Base-by-base conservation (phyloP, 1,140 invertebrate species). In the Polypedilum pembai region DNA sequence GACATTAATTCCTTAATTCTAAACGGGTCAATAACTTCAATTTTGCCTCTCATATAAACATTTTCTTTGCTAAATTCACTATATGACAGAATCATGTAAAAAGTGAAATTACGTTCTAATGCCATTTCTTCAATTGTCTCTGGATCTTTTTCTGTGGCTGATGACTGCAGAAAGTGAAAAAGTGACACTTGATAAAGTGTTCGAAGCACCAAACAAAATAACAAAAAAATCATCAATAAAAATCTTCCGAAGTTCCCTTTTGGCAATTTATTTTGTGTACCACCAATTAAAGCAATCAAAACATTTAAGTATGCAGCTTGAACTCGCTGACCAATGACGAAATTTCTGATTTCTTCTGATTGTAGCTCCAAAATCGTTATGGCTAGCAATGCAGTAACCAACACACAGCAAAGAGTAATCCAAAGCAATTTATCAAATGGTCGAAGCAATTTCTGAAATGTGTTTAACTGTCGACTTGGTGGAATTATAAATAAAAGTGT, bases 121-220 rank as follows among this genome's bases (percentile, higher is more conserved):
- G 45, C 45, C 45, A 56, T 56, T 56, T 56, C 45, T 3, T 56
- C 45, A 1, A 56, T 56, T 12, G 45, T 56, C n/a, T 56, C 12
- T 1, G 45, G 45, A n/a, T 56, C 45, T 15, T 56, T 56, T 15
- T 56, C 45, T 1, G 12, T 56, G 0, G 45, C 12, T 12, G 17
- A n/a, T 7, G 65, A 20, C 20, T 69, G 65, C 8, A 69, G 12
- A 12, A 18, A 69, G 17, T 10, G 8, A 69, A 18, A 69, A 18
- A 69, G 18, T 21, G 65, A 69, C n/a, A 17, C 65, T 69, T 69
- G 65, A 69, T 69, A 69, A 21, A 69, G 65, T 69, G 65, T 18
- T 21, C 65, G 17, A 8, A 69, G 7, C 3, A 69, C 20, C 7
- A 69, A 18, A 18, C 65, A 69, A 21, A 69, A 69, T 20, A 69